Evolutionary conservation across 1,140 invertebrate species (phyloP).

Genomic region (Pachyrhynchus sulphureomaculatus): DNA sequence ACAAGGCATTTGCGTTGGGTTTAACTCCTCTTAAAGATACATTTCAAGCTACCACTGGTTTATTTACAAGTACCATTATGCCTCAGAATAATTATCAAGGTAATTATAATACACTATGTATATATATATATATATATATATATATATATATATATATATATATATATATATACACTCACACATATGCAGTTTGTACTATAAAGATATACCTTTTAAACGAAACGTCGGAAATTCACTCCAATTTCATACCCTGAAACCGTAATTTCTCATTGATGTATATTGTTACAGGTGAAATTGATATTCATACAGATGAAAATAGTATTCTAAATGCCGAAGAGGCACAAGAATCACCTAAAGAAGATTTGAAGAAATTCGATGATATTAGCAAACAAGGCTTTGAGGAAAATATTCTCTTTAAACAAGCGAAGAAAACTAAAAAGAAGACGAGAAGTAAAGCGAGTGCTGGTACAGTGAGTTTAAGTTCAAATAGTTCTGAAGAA

Average conservation of each 20-base stretch:
- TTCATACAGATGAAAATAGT: slow-evolving; percentile 49
- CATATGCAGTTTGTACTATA: no score
- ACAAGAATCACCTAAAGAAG: slow-evolving; percentile 52
- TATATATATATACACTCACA: no score
- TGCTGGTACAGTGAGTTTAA: slow-evolving; percentile 28
- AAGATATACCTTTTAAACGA: no score
- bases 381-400: slow-evolving; percentile 59
- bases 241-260: not conserved
- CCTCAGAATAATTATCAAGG: no score
- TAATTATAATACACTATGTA: no score
- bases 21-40: no score
- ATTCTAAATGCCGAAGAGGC: slow-evolving; percentile 55
- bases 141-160: no score
- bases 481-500: slow-evolving; percentile 42
- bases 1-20: no score
- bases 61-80: not conserved
- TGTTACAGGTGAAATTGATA: slow-evolving; percentile 29
- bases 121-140: no score
- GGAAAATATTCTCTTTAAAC: slow-evolving; percentile 58
- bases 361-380: slow-evolving; percentile 49
- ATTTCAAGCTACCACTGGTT: no score
- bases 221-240: no score
- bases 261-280: not conserved
- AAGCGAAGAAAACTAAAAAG: slow-evolving; percentile 50
- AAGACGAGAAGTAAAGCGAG: slow-evolving; percentile 40